Conservation (phyloP, 92 coral and sea anemone genomes). For the Porites evermanni region DNA sequence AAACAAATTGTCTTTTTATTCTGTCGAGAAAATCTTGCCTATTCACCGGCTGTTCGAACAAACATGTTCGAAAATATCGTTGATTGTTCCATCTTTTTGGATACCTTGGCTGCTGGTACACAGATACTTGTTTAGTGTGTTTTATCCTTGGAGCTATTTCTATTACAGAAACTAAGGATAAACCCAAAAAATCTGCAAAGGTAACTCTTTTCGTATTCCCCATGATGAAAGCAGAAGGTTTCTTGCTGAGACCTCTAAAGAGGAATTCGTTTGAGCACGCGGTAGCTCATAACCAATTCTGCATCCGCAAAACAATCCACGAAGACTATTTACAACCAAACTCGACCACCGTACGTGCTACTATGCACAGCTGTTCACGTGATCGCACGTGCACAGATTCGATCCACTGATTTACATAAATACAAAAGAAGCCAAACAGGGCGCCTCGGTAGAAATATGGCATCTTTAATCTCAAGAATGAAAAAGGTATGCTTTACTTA, state of each 20-base stretch:
- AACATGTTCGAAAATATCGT: background rate
- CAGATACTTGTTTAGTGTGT: constrained; percentile 48
- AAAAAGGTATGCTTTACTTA: no score
- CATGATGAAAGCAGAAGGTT: constrained; percentile 1
- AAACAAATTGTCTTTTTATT: constrained; percentile 63
- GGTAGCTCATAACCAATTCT: background rate
- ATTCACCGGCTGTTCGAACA: constrained; percentile 34
- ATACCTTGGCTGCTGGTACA: background rate
- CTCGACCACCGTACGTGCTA: background rate
- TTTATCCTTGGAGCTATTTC: constrained; percentile 79
- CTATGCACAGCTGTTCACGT: constrained; percentile 7
- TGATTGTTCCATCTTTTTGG: background rate
- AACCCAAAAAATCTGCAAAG: constrained; percentile 90
- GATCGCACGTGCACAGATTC: constrained; percentile 28
- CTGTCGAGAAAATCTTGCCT: constrained; percentile 40
- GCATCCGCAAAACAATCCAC: no score
- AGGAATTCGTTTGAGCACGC: background rate
- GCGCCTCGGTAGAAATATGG: background rate
- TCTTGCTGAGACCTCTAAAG: background rate
- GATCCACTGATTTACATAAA: constrained; percentile 8
- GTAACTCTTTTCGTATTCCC: constrained; percentile 60
- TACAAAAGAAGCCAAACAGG: background rate
- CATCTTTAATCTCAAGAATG: no score
- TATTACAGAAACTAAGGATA: constrained; percentile 80
- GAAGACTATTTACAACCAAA: background rate